Base-by-base conservation (phyloP, 1,140 invertebrate genomes). In the Trichogramma pretiosum region DNA sequence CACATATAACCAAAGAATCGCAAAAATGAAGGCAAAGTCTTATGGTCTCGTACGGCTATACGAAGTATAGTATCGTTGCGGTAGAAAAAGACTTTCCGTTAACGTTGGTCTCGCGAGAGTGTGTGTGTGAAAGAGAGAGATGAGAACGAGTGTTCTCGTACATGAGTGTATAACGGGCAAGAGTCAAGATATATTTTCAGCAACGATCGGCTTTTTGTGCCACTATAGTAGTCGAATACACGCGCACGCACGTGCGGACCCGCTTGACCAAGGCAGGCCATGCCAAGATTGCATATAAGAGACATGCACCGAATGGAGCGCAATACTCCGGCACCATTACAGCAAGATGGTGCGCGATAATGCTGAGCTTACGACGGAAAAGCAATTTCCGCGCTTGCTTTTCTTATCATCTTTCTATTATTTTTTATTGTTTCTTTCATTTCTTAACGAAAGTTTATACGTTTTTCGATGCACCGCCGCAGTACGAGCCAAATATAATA, bases 281-380 rank as follows among this genome's bases (percentile, higher is more conserved):
- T 14, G 48, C 26, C 34, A 40, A 57, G 50, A 49, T 56, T 54
- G 64, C 62, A 65, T 57, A 56, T 55, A 63, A 61, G 33, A 5
- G 17, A 16, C 57, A 62, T 61, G 59, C n/a, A n/a, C n/a, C n/a
- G n/a, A n/a, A n/a, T n/a, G n/a, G n/a, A 63, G 60, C 52, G 50
- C 24, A 7, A 28, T 11, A 7, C 5, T 5, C 24, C 63, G 56
- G 56, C 61, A 62, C 63, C 60, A 69, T 69, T 69, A 54, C 58
- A 60, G 57, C 67, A 69, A 67, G 65, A 68, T 69, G 67, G 65
- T 62, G 63, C 65, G 62, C 65, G 64, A 68, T 68, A 68, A 68
- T 68, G 60, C 62, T 53, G 43, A 61, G 57, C 63, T 67, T 66
- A 68, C 63, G 63, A 56, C 58, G 60, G 61, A 65, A 65, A 67